Evolutionary conservation across 2,888 invertebrate genomes (phyloP), one percentile per base, ranked within the genome.

Genomic region (Eupithecia exiguata): DNA sequence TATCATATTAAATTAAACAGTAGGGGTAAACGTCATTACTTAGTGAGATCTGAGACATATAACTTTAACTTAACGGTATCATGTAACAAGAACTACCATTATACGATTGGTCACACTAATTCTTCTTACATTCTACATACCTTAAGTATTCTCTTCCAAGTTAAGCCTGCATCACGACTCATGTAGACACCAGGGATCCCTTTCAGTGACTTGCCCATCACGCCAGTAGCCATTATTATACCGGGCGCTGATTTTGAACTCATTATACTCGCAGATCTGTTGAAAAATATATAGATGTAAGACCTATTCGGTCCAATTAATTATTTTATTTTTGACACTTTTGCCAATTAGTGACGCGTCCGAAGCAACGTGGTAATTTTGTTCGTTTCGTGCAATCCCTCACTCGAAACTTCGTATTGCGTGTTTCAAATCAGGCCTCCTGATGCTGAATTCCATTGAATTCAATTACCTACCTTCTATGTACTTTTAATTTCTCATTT

Each of bases 241-340:
- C 98, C 98, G 1, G 98, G 97, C 0, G 98, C 98, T 0, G 98
- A 97, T 85, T 97, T 96, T 10, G 97, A 97, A 38, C 97, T 97
- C 94, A 98, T 95, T 77, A 99, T 97, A 38, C 97, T 97, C 0
- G 96, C 96, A 0, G 97, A 96, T 67, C 73, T 73, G 73, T 21
- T 25, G n/a, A 71, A 46, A 66, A 43, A 40, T 35, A 18, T 30
- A 30, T 16, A 35, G n/a, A 49, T 49, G n/a, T 49, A n/a, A n/a
- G n/a, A n/a, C n/a, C n/a, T n/a, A n/a, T n/a, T n/a, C n/a, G n/a
- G n/a, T n/a, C n/a, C 9, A 21, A 21, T 1, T 21, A 1, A 0
- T n/a, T 49, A 7, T 49, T n/a, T 49, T n/a, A 9, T n/a, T 49
- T 49, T 49, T n/a, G n/a, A 49, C 49, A 49, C n/a, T 53, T 53